These are phyloP conservation scores for Acleris sparsana DNA, from an alignment of 2,888 invertebrate species.

Conservation along the genomic window DNA sequence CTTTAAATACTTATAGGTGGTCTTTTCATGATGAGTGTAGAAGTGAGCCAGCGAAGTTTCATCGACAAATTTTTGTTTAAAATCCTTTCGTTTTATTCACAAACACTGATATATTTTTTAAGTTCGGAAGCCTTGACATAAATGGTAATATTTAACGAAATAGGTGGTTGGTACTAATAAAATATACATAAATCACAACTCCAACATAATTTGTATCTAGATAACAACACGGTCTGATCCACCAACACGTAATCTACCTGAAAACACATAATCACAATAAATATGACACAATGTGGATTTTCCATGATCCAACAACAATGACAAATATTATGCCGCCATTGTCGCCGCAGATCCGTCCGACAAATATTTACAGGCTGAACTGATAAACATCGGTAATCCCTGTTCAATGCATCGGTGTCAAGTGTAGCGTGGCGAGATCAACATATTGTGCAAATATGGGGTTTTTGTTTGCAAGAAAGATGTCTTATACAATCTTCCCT, in stretches of 20 bases:
- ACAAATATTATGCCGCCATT: constrained; percentile 39
- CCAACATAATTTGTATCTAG: too few species aligned
- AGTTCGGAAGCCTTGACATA: too few species aligned
- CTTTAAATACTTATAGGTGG: not conserved
- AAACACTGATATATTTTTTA: too few species aligned
- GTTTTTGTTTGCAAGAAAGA: constrained; percentile 9
- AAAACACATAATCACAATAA: constrained; percentile 12
- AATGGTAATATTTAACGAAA: too few species aligned
- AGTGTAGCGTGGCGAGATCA: constrained; percentile 81
- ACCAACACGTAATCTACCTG: not conserved
- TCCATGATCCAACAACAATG: constrained; percentile 29
- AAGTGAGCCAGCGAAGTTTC: too few species aligned
- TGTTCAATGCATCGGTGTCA: constrained; percentile 75
- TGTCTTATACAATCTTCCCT: not conserved
- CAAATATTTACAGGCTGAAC: constrained; percentile 42
- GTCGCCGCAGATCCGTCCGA: constrained; percentile 34
- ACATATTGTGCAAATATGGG: constrained; percentile 69
- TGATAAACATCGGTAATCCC: constrained; percentile 63
- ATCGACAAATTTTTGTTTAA: too few species aligned
- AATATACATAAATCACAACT: too few species aligned
- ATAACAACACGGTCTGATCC: not conserved
- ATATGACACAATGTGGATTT: constrained; percentile 28
- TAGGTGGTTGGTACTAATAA: too few species aligned
- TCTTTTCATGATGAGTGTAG: too few species aligned
- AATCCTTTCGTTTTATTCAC: too few species aligned